Conservation (phyloP, 2,888 invertebrate genomes). For the Athetis lepigone region DNA sequence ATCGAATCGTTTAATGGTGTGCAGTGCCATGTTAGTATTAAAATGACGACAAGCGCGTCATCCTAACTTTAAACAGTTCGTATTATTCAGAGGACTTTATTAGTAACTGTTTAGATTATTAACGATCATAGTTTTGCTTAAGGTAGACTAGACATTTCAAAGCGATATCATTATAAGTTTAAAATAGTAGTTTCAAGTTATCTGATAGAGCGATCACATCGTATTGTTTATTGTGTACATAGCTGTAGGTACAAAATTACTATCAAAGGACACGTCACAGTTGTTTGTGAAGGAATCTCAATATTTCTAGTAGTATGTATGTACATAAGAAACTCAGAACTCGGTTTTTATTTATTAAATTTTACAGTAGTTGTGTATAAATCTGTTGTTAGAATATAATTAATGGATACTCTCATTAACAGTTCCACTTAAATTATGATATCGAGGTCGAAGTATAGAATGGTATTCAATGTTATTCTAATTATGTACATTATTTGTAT, state of each 20-base stretch:
- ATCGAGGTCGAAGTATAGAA: slow-evolving; percentile 74
- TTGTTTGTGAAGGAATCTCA: slow-evolving; percentile 84
- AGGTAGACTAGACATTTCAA: slow-evolving; percentile 65
- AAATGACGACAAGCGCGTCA: slow-evolving; percentile 69
- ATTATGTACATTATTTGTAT: slow-evolving; percentile 77
- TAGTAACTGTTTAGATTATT: slow-evolving; percentile 69
- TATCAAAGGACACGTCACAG: slow-evolving; percentile 75
- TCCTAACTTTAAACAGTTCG: slow-evolving; percentile 72
- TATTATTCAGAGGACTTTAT: slow-evolving; percentile 77
- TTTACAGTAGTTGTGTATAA: slow-evolving; percentile 75
- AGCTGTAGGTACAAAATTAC: slow-evolving; percentile 70
- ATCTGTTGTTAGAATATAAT: slow-evolving; percentile 70
- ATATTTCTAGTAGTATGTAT: slow-evolving; percentile 72
- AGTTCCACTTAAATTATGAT: slow-evolving; percentile 76
- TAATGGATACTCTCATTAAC: slow-evolving; percentile 76
- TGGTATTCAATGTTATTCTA: slow-evolving; percentile 81
- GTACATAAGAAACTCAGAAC: slow-evolving; percentile 76
- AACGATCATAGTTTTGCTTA: slow-evolving; percentile 71
- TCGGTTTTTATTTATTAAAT: slow-evolving; percentile 81
- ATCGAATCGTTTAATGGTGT: slow-evolving; percentile 84
- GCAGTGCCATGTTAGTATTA: slow-evolving; percentile 89
- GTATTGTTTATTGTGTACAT: slow-evolving; percentile 74
- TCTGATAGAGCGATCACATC: slow-evolving; percentile 73
- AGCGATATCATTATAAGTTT: slow-evolving; percentile 65
- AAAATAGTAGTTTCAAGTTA: slow-evolving; percentile 59